Evolutionary conservation across 2,888 invertebrate genomes (phyloP), one percentile per base, ranked within the genome.

Genomic region (Meta bourneti): DNA sequence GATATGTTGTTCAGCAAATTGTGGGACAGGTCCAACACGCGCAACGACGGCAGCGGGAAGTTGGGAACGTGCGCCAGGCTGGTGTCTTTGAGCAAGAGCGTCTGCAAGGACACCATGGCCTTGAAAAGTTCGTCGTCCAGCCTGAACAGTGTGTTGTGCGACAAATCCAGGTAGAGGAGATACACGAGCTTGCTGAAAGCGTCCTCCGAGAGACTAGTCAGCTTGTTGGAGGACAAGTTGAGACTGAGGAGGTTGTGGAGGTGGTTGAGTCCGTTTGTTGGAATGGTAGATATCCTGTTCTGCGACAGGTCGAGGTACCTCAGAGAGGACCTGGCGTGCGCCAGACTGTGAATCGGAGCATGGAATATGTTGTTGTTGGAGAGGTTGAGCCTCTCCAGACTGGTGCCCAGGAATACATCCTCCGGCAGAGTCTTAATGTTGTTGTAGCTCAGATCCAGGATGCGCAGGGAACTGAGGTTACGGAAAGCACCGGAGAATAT

Each of bases 71-170:
- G 96, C 94, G 96, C 96, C 94, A 98, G 96, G 93, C 97, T 97
- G 95, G 97, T 96, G 94, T 96, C 96, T 87, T 97, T 96, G 94
- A 98, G 96, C 94, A 96, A 97, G 93, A 98, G 96, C 94, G 97
- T 96, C 94, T 97, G 96, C 93, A 98, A 96, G 94, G 97, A 97
- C 87, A 97, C 97, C 83, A 98, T 96, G n/a, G 95, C 98, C 97
- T 98, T 97, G 94, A 98, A 97, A 83, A 98, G 96, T 95, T 98
- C 98, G 94, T 93, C 78, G 95, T 98, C 98, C 93, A 98, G 96
- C 94, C 97, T 98, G 94, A 98, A 98, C 93, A 98, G 96, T 93
- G 96, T 96, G 95, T 98, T 98, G 93, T 96, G 96, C 0, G 97
- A 96, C 94, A 98, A 96, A 94, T 97, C 97, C 91, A 98, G 96